These are phyloP conservation scores for Protaetia brevitarsis DNA, from an alignment of 1,140 invertebrate species.

Conservation along the genomic window DNA sequence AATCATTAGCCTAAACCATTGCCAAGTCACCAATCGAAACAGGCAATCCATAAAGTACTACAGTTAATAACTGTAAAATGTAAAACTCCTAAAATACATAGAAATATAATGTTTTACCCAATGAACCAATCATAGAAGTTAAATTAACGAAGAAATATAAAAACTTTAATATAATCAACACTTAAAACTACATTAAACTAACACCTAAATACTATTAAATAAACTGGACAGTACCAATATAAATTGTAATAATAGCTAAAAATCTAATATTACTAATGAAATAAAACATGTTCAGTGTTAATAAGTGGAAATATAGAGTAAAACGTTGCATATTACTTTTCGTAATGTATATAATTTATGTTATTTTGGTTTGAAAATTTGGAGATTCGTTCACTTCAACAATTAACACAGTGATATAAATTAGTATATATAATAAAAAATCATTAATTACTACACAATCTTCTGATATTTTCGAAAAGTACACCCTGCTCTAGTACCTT, in stretches of 20 bases:
- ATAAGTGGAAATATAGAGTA: not conserved
- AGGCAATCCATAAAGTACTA: conserved; percentile 20
- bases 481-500: too few relatives aligned
- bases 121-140: conserved; percentile 28
- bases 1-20: conserved; percentile 23
- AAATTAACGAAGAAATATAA: conserved; percentile 32
- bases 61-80: conserved; percentile 33
- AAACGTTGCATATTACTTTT: too few relatives aligned
- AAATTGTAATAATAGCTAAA: conserved; percentile 10
- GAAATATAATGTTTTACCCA: conserved; percentile 29
- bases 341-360: too few relatives aligned
- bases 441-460: too few relatives aligned
- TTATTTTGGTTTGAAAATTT: too few relatives aligned
- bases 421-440: too few relatives aligned
- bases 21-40: conserved; percentile 17
- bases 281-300: not conserved
- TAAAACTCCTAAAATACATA: conserved; percentile 32
- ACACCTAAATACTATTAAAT: conserved; percentile 4
- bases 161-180: conserved; percentile 32
- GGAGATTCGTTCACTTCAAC: too few relatives aligned
- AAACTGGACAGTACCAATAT: not conserved
- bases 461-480: too few relatives aligned
- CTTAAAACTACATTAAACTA: conserved; percentile 35
- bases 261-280: not conserved
- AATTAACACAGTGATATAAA: too few relatives aligned